Evolutionary conservation across 1,140 invertebrate species (phyloP).

Genomic region (Saxidomus purpurata): DNA sequence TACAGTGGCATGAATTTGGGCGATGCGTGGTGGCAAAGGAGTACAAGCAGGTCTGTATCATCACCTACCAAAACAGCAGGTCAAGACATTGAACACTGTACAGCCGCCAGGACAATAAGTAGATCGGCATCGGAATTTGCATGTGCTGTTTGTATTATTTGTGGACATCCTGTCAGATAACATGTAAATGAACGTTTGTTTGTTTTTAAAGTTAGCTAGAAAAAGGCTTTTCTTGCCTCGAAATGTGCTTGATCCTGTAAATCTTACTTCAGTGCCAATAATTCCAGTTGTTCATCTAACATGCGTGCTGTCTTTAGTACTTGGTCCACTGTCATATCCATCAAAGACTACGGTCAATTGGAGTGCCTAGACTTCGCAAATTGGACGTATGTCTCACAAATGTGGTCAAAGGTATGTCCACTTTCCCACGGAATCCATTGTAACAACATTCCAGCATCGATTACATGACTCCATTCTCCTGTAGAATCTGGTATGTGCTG

Average conservation of each 20-base stretch:
- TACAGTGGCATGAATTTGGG: neutral
- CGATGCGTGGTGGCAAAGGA: slow-evolving; percentile 25
- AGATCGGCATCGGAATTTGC: slow-evolving; percentile 51
- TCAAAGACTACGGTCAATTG: slow-evolving; percentile 56
- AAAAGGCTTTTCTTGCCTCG: slow-evolving; percentile 48
- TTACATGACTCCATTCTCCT: no score
- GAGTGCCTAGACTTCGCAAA: no score
- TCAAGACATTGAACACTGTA: neutral
- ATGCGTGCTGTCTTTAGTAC: neutral
- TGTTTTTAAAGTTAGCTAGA: slow-evolving; percentile 67
- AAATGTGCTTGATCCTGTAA: neutral
- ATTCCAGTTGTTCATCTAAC: slow-evolving; percentile 15
- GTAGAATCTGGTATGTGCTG: neutral
- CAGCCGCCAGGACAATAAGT: slow-evolving; percentile 36
- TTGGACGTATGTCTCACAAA: no score
- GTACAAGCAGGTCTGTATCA: slow-evolving; percentile 62
- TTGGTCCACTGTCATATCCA: slow-evolving; percentile 42
- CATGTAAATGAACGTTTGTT: slow-evolving; percentile 61
- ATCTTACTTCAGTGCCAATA: neutral
- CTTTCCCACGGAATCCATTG: slow-evolving; percentile 8
- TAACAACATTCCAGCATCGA: neutral
- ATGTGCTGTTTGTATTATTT: neutral
- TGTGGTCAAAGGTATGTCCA: no score
- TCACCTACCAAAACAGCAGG: slow-evolving; percentile 29
- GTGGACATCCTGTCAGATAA: neutral